phyloP scores from a whole-genome alignment of 2,888 invertebrate genomes.

The Volucella zonaria region DNA sequence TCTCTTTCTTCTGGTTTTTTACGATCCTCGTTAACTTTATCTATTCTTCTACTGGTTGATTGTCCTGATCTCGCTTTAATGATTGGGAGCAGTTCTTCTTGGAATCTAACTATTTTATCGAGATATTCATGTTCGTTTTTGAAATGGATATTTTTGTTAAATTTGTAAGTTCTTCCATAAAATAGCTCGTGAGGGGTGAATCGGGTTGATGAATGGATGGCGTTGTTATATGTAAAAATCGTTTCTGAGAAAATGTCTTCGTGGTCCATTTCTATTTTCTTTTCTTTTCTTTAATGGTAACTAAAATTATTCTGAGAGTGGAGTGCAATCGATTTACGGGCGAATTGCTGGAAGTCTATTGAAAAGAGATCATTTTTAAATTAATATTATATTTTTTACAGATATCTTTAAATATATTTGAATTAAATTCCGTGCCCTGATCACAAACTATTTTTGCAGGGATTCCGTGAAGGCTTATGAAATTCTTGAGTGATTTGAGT shows the following conservation, averaged over 20 bases:
- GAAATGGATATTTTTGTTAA: slow-evolving; percentile 22
- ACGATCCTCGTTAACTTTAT: slow-evolving; percentile 31
- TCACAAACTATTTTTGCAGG: slow-evolving; percentile 47
- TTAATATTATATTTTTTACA: slow-evolving; percentile 21
- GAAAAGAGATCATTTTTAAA: slow-evolving; percentile 39
- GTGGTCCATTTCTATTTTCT: too few species aligned
- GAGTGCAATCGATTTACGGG: slow-evolving; percentile 52
- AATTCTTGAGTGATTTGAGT: slow-evolving; percentile 39
- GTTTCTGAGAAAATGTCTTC: too few species aligned
- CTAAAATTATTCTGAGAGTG: slow-evolving; percentile 37
- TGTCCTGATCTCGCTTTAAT: slow-evolving; percentile 22
- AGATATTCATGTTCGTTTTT: slow-evolving; percentile 30
- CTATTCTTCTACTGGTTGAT: slow-evolving; percentile 16
- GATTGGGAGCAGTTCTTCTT: too few species aligned
- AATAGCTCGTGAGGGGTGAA: slow-evolving; percentile 39
- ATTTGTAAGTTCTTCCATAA: slow-evolving; percentile 25
- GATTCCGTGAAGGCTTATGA: slow-evolving; percentile 48
- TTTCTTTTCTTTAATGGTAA: slow-evolving; percentile 20
- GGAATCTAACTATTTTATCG: too few species aligned
- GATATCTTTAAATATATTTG: slow-evolving; percentile 58
- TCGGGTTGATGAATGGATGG: too few species aligned
- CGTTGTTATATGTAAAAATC: too few species aligned
- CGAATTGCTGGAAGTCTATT: slow-evolving; percentile 48
- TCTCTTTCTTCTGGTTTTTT: too few species aligned
- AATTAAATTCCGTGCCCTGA: too few species aligned